Percentiles rank a stretch among this genome's conserved stretches.
Conservation (phyloP, 2,113 vertebrate genomes). For the Varanus salvator region DNA sequence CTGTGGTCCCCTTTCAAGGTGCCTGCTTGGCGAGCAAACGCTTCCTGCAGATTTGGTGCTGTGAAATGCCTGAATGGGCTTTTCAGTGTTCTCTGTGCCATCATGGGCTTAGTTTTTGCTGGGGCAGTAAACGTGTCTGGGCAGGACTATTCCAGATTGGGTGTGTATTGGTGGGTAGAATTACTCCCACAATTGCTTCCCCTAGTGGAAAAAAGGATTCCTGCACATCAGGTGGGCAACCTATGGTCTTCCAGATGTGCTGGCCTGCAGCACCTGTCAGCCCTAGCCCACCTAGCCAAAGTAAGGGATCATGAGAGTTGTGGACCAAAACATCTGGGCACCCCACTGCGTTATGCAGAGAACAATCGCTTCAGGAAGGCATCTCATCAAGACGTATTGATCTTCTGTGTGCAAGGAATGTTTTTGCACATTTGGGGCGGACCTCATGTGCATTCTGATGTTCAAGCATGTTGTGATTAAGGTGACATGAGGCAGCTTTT, state of each 20-base stretch:
- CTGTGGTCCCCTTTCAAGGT: not conserved
- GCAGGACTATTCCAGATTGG: not conserved
- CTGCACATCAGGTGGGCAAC: not conserved
- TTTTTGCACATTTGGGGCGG: not conserved
- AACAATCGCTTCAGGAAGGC: not conserved
- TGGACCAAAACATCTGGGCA: too few species aligned
- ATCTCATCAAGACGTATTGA: too few species aligned
- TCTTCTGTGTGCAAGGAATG: not conserved
- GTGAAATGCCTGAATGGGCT: not conserved
- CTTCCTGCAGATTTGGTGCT: not conserved
- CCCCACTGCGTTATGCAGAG: not conserved
- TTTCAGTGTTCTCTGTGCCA: not conserved
- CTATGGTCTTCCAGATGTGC: too few species aligned
- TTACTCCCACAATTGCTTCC: not conserved
- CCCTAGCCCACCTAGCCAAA: too few species aligned
- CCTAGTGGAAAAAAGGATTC: not conserved
- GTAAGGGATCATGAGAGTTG: too few species aligned
- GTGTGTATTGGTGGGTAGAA: not conserved
- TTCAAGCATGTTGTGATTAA: not conserved
- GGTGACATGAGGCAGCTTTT: not conserved
- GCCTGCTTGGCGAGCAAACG: not conserved
- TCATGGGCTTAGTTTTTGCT: not conserved
- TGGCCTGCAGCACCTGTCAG: too few species aligned
- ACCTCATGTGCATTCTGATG: not conserved
- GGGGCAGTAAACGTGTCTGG: not conserved